Conservation (phyloP, 2,888 invertebrate species). For the Yponomeuta plumbellus region DNA sequence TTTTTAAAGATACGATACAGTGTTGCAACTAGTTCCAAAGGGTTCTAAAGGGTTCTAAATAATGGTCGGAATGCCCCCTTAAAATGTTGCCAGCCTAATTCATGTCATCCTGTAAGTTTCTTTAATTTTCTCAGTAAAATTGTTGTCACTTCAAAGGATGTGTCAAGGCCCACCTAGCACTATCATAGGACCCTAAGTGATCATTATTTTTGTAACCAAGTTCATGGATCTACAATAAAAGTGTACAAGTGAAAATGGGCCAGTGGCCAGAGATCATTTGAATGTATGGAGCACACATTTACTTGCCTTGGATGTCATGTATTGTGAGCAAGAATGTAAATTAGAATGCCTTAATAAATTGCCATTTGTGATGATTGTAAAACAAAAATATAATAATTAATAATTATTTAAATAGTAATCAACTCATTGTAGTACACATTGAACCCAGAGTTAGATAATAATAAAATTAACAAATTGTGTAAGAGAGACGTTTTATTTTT, state of each 20-base stretch:
- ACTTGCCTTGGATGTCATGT: constrained; percentile 6
- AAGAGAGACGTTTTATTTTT: constrained; percentile 53
- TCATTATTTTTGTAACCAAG: no score
- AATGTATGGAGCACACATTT: neutral
- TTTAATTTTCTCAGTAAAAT: no score
- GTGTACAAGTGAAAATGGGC: neutral
- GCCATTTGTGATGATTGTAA: constrained; percentile 67
- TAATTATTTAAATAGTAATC: constrained; percentile 37
- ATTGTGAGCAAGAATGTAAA: constrained; percentile 16
- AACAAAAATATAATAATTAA: constrained; percentile 52
- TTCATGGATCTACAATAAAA: no score
- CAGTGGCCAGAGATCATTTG: neutral
- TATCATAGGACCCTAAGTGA: no score
- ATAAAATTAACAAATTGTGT: constrained; percentile 67
- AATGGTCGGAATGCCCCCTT: no score
- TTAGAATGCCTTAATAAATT: constrained; percentile 61
- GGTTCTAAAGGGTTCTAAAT: neutral
- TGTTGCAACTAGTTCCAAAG: no score
- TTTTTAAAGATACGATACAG: no score
- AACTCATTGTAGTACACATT: constrained; percentile 66
- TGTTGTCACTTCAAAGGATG: no score
- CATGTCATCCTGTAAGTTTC: neutral
- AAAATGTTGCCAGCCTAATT: neutral
- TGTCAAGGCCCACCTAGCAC: no score
- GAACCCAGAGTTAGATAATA: constrained; percentile 52